These are phyloP conservation scores for Noctua pronuba DNA, from an alignment of 2,888 invertebrate species.

Conservation along the genomic window DNA sequence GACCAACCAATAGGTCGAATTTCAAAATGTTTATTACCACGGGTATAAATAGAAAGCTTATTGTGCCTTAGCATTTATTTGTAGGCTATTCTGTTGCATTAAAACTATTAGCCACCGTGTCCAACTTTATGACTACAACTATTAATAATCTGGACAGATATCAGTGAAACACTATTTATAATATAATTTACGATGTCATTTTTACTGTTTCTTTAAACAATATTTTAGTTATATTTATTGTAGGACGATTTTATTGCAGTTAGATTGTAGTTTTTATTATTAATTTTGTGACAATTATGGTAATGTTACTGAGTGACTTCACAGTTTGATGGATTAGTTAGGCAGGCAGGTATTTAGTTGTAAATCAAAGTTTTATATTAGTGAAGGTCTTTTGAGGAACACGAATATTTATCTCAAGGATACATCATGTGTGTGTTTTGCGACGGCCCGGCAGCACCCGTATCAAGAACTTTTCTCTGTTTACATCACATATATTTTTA, in stretches of 20 bases:
- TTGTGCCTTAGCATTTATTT: slow-evolving; percentile 53
- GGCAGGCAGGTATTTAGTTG: background rate
- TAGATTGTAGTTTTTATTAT: slow-evolving; percentile 30
- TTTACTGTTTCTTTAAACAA: slow-evolving; percentile 48
- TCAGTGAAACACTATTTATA: slow-evolving; percentile 57
- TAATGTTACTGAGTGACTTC: slow-evolving; percentile 17
- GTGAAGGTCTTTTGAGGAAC: background rate
- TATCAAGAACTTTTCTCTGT: slow-evolving; percentile 2
- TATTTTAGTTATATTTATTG: slow-evolving; percentile 52
- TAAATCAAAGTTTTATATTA: slow-evolving; percentile 27
- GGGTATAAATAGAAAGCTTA: slow-evolving; percentile 60
- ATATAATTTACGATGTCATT: slow-evolving; percentile 59
- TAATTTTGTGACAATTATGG: slow-evolving; percentile 46
- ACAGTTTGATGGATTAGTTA: slow-evolving; percentile 25
- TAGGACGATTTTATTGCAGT: slow-evolving; percentile 46
- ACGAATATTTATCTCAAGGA: slow-evolving; percentile 12
- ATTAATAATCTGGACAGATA: slow-evolving; percentile 61
- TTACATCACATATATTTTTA: slow-evolving; percentile 4
- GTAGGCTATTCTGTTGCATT: slow-evolving; percentile 63
- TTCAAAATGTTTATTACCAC: slow-evolving; percentile 62
- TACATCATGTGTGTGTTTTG: slow-evolving; percentile 26
- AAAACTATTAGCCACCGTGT: slow-evolving; percentile 56
- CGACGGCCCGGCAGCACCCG: slow-evolving; percentile 44
- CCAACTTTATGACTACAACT: slow-evolving; percentile 56
- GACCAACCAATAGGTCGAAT: slow-evolving; percentile 64